Percentiles rank a stretch among this genome's conserved stretches.
Conservation (phyloP, 1,140 invertebrate genomes). For the Cyphomyrmex costatus region DNA sequence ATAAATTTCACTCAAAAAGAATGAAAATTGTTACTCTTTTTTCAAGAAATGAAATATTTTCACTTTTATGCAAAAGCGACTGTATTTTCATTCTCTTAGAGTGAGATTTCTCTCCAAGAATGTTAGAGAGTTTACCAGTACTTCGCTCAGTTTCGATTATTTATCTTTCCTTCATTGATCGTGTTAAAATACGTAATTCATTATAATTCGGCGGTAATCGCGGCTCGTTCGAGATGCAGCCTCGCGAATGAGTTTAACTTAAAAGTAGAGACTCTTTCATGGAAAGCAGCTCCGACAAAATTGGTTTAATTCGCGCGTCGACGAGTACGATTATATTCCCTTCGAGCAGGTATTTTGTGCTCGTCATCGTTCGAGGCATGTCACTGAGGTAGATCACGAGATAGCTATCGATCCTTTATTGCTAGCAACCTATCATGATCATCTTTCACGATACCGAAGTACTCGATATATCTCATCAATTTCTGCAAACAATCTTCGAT, state of each 20-base stretch:
- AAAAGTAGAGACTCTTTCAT: constrained; percentile 47
- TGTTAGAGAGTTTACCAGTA: no score
- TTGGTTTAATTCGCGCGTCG: constrained; percentile 60
- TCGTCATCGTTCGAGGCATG: constrained; percentile 35
- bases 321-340: not conserved
- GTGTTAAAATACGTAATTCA: constrained; percentile 57
- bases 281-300: constrained; percentile 48
- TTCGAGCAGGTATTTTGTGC: constrained; percentile 11
- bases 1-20: no score
- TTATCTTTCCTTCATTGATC: constrained; percentile 25
- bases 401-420: constrained; percentile 54
- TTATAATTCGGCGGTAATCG: constrained; percentile 56
- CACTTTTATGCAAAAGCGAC: no score
- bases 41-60: no score
- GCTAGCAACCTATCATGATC: not conserved
- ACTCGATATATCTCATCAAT: constrained; percentile 60
- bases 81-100: no score
- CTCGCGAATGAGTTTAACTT: constrained; percentile 65
- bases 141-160: constrained; percentile 35
- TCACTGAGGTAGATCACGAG: constrained; percentile 50
- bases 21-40: no score
- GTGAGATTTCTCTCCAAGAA: no score
- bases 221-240: constrained; percentile 44
- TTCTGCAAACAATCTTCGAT: constrained; percentile 62
- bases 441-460: constrained; percentile 21